phyloP scores from a whole-genome alignment of 1,140 invertebrate species.

The Ganaspis sp. region DNA sequence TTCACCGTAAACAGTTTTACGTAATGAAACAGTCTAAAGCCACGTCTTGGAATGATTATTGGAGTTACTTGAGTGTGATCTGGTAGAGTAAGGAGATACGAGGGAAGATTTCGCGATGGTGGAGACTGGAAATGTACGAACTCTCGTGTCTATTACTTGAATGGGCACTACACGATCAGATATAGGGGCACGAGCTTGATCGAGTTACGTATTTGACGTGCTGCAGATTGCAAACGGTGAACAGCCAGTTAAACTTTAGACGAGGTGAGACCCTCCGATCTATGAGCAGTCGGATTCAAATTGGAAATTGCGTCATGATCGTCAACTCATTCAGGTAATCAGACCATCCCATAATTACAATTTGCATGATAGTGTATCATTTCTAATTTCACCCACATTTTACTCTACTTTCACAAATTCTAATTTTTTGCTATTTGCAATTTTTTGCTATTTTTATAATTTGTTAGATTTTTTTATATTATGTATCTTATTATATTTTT shows the following conservation, averaged over 20 bases:
- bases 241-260: conserved; percentile 1
- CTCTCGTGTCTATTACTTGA: not conserved
- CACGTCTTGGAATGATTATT: not conserved
- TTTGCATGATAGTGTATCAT: not conserved
- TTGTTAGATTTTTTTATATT: too few relatives aligned
- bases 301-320: not conserved
- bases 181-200: not conserved
- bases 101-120: not conserved
- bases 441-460: too few relatives aligned
- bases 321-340: not conserved
- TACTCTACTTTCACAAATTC: too few relatives aligned
- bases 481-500: too few relatives aligned
- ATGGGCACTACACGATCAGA: not conserved
- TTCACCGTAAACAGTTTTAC: not conserved
- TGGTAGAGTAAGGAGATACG: not conserved
- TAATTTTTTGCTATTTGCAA: too few relatives aligned
- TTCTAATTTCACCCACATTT: too few relatives aligned
- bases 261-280: not conserved
- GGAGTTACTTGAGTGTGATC: not conserved
- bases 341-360: not conserved
- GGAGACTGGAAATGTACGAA: not conserved
- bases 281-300: not conserved
- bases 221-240: not conserved
- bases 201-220: not conserved
- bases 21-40: conserved; percentile 1